A percentile compares a stretch with the other conserved stretches of the same genome.
Conservation (phyloP, 2,113 vertebrate genomes). For the Terrapene triunguis region DNA sequence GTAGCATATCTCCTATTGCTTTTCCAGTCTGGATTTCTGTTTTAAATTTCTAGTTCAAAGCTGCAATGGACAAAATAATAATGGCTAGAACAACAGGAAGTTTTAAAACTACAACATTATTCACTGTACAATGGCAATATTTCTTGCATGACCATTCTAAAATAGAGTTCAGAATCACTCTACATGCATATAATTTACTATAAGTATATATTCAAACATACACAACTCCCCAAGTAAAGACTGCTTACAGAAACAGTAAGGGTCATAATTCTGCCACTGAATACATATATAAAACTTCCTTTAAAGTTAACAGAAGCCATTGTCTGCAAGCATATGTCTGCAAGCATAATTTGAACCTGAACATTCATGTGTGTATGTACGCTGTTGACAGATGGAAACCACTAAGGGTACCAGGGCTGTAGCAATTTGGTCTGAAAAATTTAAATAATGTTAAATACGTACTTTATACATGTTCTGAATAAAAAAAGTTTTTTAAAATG, state of each 20-base stretch:
- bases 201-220: neutral
- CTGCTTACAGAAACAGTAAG: neutral
- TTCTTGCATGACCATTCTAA: neutral
- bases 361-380: neutral
- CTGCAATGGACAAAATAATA: neutral
- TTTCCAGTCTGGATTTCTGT: neutral
- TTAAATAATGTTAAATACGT: neutral
- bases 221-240: neutral
- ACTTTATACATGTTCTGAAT: neutral
- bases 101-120: neutral
- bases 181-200: neutral
- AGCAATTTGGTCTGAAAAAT: neutral
- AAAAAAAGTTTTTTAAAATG: neutral
- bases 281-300: neutral
- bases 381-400: slow-evolving; percentile 2
- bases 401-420: neutral
- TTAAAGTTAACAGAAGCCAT: neutral
- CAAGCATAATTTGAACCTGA: slow-evolving; percentile 20
- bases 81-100: neutral
- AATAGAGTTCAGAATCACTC: neutral
- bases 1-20: no score
- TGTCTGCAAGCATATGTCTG: neutral
- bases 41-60: neutral
- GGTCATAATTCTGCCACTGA: neutral
- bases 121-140: neutral